phyloP scores from a whole-genome alignment of 2,797 vertebrate species.

The Sandelia bainsii region DNA sequence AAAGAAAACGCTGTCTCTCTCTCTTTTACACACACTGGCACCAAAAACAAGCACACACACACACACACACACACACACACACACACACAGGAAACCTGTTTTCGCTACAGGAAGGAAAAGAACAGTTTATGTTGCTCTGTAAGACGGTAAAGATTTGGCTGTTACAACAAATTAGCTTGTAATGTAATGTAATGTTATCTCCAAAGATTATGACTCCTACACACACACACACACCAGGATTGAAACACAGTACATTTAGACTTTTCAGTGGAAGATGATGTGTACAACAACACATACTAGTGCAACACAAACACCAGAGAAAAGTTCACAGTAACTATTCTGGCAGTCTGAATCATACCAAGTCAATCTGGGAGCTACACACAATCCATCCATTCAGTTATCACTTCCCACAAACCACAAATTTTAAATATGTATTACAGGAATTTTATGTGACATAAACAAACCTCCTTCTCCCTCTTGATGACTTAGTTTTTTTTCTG shows the following conservation, averaged over 20 bases:
- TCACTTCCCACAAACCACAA: conserved; percentile 15
- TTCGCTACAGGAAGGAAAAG: conserved; percentile 71
- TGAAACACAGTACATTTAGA: background rate
- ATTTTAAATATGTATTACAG: conserved; percentile 11
- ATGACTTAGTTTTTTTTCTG: conserved; percentile 20
- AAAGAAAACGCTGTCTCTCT: conserved; percentile 25
- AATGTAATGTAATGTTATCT: conserved; percentile 53
- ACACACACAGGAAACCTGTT: conserved; percentile 59
- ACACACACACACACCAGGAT: conserved; percentile 12
- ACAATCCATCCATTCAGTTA: conserved; percentile 38
- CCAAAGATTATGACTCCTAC: conserved; percentile 25
- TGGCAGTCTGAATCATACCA: conserved; percentile 31
- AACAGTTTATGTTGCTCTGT: conserved; percentile 48
- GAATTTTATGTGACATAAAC: conserved; percentile 40
- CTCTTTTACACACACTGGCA: conserved; percentile 14
- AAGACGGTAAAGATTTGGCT: conserved; percentile 51
- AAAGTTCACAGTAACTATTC: conserved; percentile 17
- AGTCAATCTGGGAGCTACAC: conserved; percentile 16
- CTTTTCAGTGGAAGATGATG: conserved; percentile 21
- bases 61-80: too few relatives aligned
- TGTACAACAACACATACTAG: conserved; percentile 20
- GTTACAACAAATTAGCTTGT: conserved; percentile 41
- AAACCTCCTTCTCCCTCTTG: conserved; percentile 12
- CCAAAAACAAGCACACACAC: conserved; percentile 10
- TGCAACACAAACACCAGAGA: conserved; percentile 28